phyloP scores from a whole-genome alignment of 2,888 invertebrate genomes.

The Homarus gammarus region DNA sequence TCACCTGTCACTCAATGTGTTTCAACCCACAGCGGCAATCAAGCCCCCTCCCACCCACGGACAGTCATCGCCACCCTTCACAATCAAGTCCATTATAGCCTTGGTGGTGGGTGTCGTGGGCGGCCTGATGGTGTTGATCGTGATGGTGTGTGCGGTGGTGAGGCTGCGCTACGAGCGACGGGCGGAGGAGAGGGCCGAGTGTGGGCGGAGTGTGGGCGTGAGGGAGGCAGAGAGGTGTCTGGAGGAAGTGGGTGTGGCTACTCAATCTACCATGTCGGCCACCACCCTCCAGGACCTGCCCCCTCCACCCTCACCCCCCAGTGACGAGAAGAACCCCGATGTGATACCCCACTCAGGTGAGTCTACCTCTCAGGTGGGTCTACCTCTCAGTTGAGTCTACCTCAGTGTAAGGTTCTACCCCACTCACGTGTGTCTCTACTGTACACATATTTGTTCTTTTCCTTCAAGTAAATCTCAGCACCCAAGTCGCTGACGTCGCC shows the following conservation, averaged over 20 bases:
- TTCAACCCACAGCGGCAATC: slow-evolving; percentile 25
- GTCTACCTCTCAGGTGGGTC: no score
- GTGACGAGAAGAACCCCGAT: slow-evolving; percentile 44
- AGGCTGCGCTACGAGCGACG: background rate
- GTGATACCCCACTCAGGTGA: no score
- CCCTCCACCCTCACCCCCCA: slow-evolving; percentile 9
- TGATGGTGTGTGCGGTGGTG: slow-evolving; percentile 28
- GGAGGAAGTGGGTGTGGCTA: background rate
- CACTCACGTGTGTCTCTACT: no score
- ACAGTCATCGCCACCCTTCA: background rate
- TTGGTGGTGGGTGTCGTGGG: slow-evolving; percentile 18
- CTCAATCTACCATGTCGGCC: background rate
- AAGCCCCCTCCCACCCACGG: slow-evolving; percentile 16
- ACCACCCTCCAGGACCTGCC: slow-evolving; percentile 19
- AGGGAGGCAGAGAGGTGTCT: background rate
- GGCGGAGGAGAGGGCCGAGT: background rate
- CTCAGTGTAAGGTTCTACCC: no score
- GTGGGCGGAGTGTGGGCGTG: background rate
- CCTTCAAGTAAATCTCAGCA: no score
- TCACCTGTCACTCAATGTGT: no score
- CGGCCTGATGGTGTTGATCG: slow-evolving; percentile 22
- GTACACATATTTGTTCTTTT: no score
- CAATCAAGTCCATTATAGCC: slow-evolving; percentile 20
- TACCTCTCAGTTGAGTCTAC: no score
- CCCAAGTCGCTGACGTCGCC: no score